Conservation (phyloP, 2,797 vertebrate species). For the Naso thynnoides region DNA sequence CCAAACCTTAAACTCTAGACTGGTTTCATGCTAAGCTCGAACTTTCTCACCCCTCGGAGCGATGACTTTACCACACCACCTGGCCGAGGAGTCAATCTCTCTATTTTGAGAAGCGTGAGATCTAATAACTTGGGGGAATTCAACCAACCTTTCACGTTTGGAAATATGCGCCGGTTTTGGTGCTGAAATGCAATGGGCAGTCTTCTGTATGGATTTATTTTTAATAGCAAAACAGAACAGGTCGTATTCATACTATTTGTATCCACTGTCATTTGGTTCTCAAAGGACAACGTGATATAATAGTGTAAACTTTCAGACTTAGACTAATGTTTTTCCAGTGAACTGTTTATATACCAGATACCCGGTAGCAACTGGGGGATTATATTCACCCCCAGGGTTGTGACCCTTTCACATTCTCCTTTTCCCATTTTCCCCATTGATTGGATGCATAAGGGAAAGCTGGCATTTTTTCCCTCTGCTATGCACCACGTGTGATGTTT, state of each 20-base stretch:
- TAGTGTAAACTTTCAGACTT: conserved; percentile 74
- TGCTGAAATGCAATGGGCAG: conserved; percentile 18
- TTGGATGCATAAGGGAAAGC: conserved; percentile 64
- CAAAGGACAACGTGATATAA: conserved; percentile 52
- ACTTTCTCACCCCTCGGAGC: conserved; percentile 69
- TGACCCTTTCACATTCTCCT: conserved; percentile 78
- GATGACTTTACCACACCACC: conserved; percentile 76
- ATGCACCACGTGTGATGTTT: conserved; percentile 68
- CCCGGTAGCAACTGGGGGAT: conserved; percentile 78
- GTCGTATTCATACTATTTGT: conserved; percentile 34
- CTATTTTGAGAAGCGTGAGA: conserved; percentile 66
- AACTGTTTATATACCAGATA: conserved; percentile 78
- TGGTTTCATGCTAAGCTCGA: conserved; percentile 68
- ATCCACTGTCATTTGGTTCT: conserved; percentile 44
- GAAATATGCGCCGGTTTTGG: conserved; percentile 22
- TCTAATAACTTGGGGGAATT: conserved; percentile 60
- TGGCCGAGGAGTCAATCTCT: conserved; percentile 50
- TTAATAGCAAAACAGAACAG: conserved; percentile 14
- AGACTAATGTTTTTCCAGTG: conserved; percentile 81
- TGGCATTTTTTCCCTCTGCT: conserved; percentile 49
- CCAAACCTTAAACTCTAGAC: conserved; percentile 64
- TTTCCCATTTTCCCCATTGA: conserved; percentile 76
- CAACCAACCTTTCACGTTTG: conserved; percentile 42
- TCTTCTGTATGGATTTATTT: not conserved
- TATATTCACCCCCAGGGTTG: conserved; percentile 73